Evolutionary conservation across 2,797 vertebrate species (phyloP).

Genomic region (Fringilla coelebs): DNA sequence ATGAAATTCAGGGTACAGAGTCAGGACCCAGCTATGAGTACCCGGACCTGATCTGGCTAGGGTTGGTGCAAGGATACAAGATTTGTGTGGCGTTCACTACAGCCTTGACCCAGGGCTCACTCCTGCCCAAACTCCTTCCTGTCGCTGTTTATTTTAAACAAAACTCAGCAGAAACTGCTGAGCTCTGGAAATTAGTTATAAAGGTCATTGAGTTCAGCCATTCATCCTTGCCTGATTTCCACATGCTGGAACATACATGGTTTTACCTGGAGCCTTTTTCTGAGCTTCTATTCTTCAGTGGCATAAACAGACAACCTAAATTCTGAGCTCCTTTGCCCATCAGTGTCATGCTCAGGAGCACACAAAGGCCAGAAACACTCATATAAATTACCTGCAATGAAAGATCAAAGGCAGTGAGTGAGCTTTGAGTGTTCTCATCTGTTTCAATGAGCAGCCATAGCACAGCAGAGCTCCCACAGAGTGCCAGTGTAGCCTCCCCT

Average conservation of each 20-base stretch:
- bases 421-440: not conserved
- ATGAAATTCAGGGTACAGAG: not conserved
- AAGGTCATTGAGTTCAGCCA: not conserved
- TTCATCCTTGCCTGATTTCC: not conserved
- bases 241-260: not conserved
- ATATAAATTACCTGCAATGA: not conserved
- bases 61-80: not conserved
- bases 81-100: not conserved
- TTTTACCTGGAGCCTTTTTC: not conserved
- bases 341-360: not conserved
- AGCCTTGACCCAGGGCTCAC: not conserved
- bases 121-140: not conserved
- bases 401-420: not conserved
- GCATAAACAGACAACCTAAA: not conserved
- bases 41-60: not conserved
- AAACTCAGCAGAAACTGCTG: not conserved
- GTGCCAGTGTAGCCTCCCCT: not conserved
- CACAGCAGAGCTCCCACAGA: not conserved
- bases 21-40: not conserved
- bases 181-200: not conserved
- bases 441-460: not conserved
- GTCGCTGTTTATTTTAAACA: not conserved
- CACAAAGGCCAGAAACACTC: not conserved
- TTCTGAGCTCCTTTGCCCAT: not conserved
- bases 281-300: not conserved